Evolutionary conservation across 2,797 vertebrate species (phyloP).

Genomic region (Petrocephalus sullivani): DNA sequence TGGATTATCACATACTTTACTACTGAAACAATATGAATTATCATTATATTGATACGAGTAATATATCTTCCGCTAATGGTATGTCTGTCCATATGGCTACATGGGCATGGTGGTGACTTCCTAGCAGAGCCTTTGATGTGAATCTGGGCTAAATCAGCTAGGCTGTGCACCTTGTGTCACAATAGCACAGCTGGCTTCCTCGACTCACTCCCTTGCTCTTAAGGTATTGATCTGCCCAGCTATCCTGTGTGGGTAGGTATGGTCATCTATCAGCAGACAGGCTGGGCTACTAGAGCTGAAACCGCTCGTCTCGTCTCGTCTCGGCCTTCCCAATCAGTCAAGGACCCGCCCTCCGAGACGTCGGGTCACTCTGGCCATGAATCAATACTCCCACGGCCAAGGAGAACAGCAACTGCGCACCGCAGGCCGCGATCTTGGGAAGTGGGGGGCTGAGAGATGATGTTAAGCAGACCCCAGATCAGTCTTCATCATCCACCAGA

Average conservation of each 20-base stretch:
- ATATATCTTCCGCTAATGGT: background rate
- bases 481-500: constrained; percentile 42
- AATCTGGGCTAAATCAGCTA: constrained; percentile 29
- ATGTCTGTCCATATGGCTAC: background rate
- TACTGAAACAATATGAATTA: background rate
- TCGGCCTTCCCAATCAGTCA: constrained; percentile 31
- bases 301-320: constrained; percentile 22
- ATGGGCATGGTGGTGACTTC: background rate
- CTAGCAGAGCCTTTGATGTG: background rate
- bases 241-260: constrained; percentile 23
- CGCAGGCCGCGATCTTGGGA: background rate
- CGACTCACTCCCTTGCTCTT: constrained; percentile 20
- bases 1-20: background rate
- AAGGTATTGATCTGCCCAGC: constrained; percentile 42
- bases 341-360: constrained; percentile 24
- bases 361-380: constrained; percentile 5
- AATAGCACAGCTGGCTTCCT: background rate
- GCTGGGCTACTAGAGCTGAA: constrained; percentile 18
- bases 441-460: constrained; percentile 32
- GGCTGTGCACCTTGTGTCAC: constrained; percentile 15
- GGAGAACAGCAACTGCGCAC: constrained; percentile 33
- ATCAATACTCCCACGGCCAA: constrained; percentile 34
- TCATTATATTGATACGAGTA: background rate
- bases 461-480: constrained; percentile 28
- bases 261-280: constrained; percentile 40